Evolutionary conservation across 2,888 invertebrate genomes (phyloP).

Genomic region (Eurytoma californica): DNA sequence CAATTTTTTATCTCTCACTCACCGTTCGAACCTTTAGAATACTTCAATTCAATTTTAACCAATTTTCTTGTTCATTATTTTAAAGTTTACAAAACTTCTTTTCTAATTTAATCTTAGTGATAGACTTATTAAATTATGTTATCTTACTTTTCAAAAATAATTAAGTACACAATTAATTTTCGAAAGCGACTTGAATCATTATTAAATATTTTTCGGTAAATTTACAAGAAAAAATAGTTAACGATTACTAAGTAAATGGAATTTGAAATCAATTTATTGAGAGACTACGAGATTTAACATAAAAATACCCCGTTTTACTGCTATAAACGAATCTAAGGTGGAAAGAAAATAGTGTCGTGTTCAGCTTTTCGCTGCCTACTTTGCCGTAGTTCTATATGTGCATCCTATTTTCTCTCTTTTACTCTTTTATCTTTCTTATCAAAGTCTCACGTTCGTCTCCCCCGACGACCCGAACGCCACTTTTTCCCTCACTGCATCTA

Average conservation of each 20-base stretch:
- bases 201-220: background rate
- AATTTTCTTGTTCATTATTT: constrained; percentile 21
- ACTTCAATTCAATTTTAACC: constrained; percentile 29
- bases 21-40: constrained; percentile 35
- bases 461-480: constrained; percentile 2
- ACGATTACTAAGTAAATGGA: background rate
- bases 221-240: background rate
- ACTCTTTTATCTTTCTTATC: constrained; percentile 56
- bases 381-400: constrained; percentile 53
- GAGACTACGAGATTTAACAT: constrained; percentile 3
- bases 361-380: constrained; percentile 48
- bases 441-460: constrained; percentile 41
- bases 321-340: background rate
- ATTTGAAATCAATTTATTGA: background rate
- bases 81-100: background rate
- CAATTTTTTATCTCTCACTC: constrained; percentile 9
- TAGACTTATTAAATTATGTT: background rate
- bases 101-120: background rate
- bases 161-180: background rate
- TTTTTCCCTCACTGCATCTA: constrained; percentile 24
- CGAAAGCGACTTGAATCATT: background rate
- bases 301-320: constrained; percentile 5
- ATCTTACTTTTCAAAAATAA: background rate
- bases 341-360: constrained; percentile 28
- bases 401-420: constrained; percentile 54